Base-by-base conservation (phyloP, 2,888 invertebrate genomes). In the Oxyscelio sp. region DNA sequence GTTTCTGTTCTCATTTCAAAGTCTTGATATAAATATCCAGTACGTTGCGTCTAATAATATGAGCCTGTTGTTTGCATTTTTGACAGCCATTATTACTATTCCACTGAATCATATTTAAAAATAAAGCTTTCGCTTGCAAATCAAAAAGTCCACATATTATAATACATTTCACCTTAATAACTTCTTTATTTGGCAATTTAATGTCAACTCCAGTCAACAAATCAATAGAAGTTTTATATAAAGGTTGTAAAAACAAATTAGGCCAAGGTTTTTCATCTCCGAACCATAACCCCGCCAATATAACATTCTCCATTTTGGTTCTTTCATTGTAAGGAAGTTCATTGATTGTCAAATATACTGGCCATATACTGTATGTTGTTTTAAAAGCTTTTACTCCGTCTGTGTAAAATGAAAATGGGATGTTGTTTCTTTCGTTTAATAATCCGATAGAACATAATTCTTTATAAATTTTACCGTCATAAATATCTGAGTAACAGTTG, bases 101-200 rank as follows among this genome's bases (percentile, higher is more conserved):
- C 13, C 63, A 85, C 17, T 78, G 63, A 27, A 34, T 63, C 58
- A 83, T 66, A 24, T 21, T 34, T 6, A 84, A 48, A 58, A 81
- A 84, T 21, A 80, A 43, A 19, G 83, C 68, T 56, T 78, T 78
- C 1, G 85, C 82, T 21, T 82, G 85, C 4, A 66, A 19, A 56
- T 85, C 82, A n/a, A 40, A 13, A 17, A 70, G 54, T 15, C 78
- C 78, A 15, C 63, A 56, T 8, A 75, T 24, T 31, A 58, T 52
- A 5, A 80, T 71, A 48, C 13, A 19, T 40, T 40, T 40, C 2
- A 40, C 40, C 13, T n/a, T 13, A n/a, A 40, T 40, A 3, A n/a
- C 5, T 40, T 40, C 40, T 2, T n/a, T 5, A 48, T 48, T 48
- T 2, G 19, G 48, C 11, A 48, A 21, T 13, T 19, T 9, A 8